Evolutionary conservation across 2,113 vertebrate genomes (phyloP), one percentile per base, ranked within the genome.

Genomic region (Antennarius striatus): DNA sequence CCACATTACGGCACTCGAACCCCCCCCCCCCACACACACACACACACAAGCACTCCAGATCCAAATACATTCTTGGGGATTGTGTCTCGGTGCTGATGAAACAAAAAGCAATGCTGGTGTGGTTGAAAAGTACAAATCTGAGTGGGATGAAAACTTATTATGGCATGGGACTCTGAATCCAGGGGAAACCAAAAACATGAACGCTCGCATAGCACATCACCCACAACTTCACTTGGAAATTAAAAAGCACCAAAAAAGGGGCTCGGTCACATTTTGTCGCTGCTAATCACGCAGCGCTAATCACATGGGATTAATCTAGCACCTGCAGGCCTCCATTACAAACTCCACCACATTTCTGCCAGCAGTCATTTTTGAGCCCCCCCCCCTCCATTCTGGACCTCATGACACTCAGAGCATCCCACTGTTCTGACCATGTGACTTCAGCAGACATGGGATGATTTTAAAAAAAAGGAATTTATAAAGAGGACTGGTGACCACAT

Each of bases 31-130:
- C 22, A 22, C 22, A 36, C 32, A 36, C 32, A 36, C 32, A 36
- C 32, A 36, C 32, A 36, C 32, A 36, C 32, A 36, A 64, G 52
- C 76, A 71, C 67, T 64, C 51, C 54, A 73, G 68, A 81, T 69
- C 80, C 77, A 81, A 76, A 82, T 80, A 64, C 87, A 88, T 91
- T 88, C 85, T 79, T 87, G 47, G 36, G 80, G 85, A 87, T 91
- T 89, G 88, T 52, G 56, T n/a, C 45, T 49, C 51, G 71, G 66
- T 80, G 70, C 80, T 67, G 55, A 80, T 67, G 77, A 87, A 84
- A 84, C 79, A 83, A 77, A 82, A 55, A 15, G 17, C 56, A 71
- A 79, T 4, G 56, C 51, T 55, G 59, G 46, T 30, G 48, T 60
- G 56, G 49, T 30, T 56, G 4, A 67, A 39, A 51, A 28, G 32